A percentile compares a stretch with the other conserved stretches of the same genome.
Evolutionary conservation across 2,113 vertebrate species (phyloP).

Genomic region (Perca flavescens): DNA sequence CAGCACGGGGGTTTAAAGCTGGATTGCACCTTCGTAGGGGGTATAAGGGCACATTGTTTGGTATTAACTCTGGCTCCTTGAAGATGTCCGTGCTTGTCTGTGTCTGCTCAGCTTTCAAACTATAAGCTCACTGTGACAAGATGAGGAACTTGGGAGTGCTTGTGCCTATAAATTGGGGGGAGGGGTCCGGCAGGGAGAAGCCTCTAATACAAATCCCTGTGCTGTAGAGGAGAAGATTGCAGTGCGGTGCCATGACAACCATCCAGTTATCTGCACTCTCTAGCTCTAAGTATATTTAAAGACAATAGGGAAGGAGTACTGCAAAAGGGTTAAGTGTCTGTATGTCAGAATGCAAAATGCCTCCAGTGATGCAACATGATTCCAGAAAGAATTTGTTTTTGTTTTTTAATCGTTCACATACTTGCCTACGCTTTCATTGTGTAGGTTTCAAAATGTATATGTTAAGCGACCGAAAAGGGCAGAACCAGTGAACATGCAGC

Average conservation of each 20-base stretch:
- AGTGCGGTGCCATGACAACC: conserved; percentile 37
- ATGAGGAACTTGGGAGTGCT: conserved; percentile 42
- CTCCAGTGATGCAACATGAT: background rate
- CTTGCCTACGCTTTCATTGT: background rate
- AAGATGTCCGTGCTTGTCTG: conserved; percentile 7
- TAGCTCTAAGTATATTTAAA: background rate
- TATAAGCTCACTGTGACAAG: conserved; percentile 39
- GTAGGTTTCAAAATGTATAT: background rate
- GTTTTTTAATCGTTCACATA: background rate
- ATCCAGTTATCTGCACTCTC: conserved; percentile 2
- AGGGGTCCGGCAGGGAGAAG: conserved; percentile 1
- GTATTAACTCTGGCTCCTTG: conserved; percentile 13
- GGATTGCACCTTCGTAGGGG: background rate
- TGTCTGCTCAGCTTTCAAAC: conserved; percentile 37
- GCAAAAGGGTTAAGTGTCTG: background rate
- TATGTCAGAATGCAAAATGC: background rate
- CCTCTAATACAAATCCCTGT: conserved; percentile 9
- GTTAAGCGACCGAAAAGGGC: background rate
- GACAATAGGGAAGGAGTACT: background rate
- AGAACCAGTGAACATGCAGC: background rate
- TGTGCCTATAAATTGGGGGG: conserved; percentile 26
- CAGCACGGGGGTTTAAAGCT: conserved; percentile 1
- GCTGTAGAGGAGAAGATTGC: conserved; percentile 17
- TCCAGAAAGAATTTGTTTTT: background rate
- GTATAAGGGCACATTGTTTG: conserved; percentile 6